Evolutionary conservation across 2,797 vertebrate species (phyloP), one percentile per base, ranked within the genome.

Genomic region (Schizothorax lantsangensis): DNA sequence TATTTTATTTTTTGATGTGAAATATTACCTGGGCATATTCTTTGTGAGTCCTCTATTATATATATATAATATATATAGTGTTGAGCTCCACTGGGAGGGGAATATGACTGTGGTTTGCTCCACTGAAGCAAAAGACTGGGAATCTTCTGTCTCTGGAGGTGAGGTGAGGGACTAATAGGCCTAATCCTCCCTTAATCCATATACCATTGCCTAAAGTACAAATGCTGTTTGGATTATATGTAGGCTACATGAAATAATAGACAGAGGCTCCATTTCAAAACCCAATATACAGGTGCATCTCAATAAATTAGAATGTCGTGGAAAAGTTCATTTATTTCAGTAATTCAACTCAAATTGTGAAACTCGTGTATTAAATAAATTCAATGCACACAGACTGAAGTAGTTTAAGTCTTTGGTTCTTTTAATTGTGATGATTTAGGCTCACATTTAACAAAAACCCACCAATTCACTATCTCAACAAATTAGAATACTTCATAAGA

Each of bases 171-270:
- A 23, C 78, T 71, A 47, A 80, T 57, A 80, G 77, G n/a, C 66
- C 40, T 81, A 73, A 86, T 79, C 68, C 78, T 75, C 40, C 7
- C 30, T 74, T 86, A 86, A 86, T 72, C 52, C 75, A 36, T 78
- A 14, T 38, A 57, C 52, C 5, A 38, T 75, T 75, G 26, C 17
- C 7, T 21, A 54, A 40, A n/a, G 12, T 62, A 40, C 36, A 79
- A 62, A 62, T 62, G 23, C 57, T 40, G 57, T 78, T 78, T 38
- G 33, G 33, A 17, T 79, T 62, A 8, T 17, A 43, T 57, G 38
- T 62, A n/a, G n/a, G n/a, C n/a, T n/a, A 62, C 4, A 79, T 43
- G 14, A 45, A 64, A 59, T 40, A 2, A 59, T 43, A 79, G 33
- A 7, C 12, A 23, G 21, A 75, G 12, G 36, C 36, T 79, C 54